Evolutionary conservation across 2,888 invertebrate genomes (phyloP), one percentile per base, ranked within the genome.

Genomic region (Napeogenes inachia): DNA sequence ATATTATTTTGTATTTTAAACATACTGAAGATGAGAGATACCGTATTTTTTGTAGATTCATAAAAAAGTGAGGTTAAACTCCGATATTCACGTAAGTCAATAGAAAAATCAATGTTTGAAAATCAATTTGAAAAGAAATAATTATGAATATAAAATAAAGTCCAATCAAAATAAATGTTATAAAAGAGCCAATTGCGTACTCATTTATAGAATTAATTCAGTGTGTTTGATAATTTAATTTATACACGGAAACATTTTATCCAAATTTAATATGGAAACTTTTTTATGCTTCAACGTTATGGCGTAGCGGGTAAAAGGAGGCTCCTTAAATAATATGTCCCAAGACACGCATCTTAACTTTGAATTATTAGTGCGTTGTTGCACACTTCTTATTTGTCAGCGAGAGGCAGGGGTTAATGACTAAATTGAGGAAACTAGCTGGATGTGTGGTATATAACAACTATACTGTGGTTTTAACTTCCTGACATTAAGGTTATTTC

Each of bases 341-440:
- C 64, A 54, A 59, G 61, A 54, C 61, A 59, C 54, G 54, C 56
- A 59, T 61, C 54, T 56, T 54, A 64, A 64, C 64, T 64, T 47
- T 59, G 56, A 59, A 59, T 46, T 59, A 46, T 60, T 6, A 32
- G 45, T 56, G 62, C 56, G 59, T 56, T 56, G 61, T 59, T 59
- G 50, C 50, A 54, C 32, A 46, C 32, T 47, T 56, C 32, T 45
- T 54, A 54, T 32, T 13, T 46, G 56, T 64, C 61, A 56, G 53
- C 54, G 54, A 53, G 54, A 21, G 56, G 46, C 46, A 42, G 45
- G 54, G 56, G 56, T 64, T 61, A 57, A 61, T 57, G 57, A 59
- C 46, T 54, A 56, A 61, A 45, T 30, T 30, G 58, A 60, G 45
- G 33, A 50, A 58, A 58, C 54, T 56, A 58, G 46, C 21, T 13